Evolutionary conservation across 2,888 invertebrate genomes (phyloP).

Genomic region (Phyllotreta cruciferae): DNA sequence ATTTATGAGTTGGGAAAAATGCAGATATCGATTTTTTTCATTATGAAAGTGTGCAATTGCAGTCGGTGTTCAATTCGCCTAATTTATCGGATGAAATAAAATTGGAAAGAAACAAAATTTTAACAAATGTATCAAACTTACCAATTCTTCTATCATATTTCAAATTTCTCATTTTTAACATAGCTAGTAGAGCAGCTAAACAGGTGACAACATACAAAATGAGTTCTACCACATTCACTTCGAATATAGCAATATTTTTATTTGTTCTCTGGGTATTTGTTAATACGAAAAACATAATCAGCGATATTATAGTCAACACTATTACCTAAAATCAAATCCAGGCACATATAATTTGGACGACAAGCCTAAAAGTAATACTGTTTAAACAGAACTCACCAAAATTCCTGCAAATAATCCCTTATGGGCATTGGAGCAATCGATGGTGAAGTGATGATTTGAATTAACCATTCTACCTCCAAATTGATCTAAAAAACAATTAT

Average conservation of each 20-base stretch:
- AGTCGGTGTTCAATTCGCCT: too few relatives aligned
- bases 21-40: too few relatives aligned
- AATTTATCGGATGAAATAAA: too few relatives aligned
- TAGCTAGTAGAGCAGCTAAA: constrained; percentile 61
- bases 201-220: constrained; percentile 73
- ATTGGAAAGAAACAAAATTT: too few relatives aligned
- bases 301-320: constrained; percentile 79
- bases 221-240: constrained; percentile 74
- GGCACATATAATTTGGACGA: background rate
- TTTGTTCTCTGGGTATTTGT: constrained; percentile 64
- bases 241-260: constrained; percentile 58
- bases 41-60: too few relatives aligned
- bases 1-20: background rate
- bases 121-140: constrained; percentile 10
- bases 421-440: constrained; percentile 93
- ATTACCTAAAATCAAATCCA: constrained; percentile 64
- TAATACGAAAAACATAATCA: constrained; percentile 90
- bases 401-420: constrained; percentile 84
- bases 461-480: constrained; percentile 60
- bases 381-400: constrained; percentile 31
- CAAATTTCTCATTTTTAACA: constrained; percentile 73
- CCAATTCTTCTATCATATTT: constrained; percentile 64
- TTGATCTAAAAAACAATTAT: constrained; percentile 34
- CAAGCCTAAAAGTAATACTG: background rate
- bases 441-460: constrained; percentile 84